These are phyloP conservation scores for Campoletis raptor DNA, from an alignment of 2,888 invertebrate species.

Conservation along the genomic window DNA sequence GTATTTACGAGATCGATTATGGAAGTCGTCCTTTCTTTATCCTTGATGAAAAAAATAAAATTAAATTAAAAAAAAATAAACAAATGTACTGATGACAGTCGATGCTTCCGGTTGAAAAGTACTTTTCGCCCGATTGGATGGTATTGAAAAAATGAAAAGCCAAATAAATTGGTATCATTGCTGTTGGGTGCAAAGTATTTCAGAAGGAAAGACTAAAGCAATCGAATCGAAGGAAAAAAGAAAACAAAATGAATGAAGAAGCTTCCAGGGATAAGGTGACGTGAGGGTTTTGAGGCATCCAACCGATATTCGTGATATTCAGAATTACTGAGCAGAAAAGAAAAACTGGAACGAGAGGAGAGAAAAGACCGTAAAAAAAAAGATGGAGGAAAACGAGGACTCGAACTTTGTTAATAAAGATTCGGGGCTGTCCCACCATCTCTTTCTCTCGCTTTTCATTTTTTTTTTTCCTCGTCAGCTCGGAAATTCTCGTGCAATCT, in stretches of 20 bases:
- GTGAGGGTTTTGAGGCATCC: slow-evolving; percentile 17
- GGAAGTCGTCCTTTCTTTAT: slow-evolving; percentile 31
- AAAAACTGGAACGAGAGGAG: slow-evolving; percentile 23
- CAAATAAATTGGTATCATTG: neutral
- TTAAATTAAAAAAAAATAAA: neutral
- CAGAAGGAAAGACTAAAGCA: neutral
- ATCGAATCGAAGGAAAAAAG: neutral
- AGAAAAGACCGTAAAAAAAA: slow-evolving; percentile 24
- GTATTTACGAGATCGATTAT: neutral
- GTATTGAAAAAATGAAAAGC: neutral
- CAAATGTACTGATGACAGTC: neutral
- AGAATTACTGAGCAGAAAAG: slow-evolving; percentile 66
- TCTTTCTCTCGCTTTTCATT: slow-evolving; percentile 48
- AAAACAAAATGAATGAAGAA: neutral
- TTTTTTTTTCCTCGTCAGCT: slow-evolving; percentile 51
- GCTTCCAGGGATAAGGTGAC: slow-evolving; percentile 50
- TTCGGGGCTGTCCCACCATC: slow-evolving; percentile 57
- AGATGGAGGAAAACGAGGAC: slow-evolving; percentile 40
- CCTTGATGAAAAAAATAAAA: slow-evolving; percentile 10
- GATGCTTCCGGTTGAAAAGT: neutral
- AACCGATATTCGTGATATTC: slow-evolving; percentile 66
- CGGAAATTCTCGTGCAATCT: slow-evolving; percentile 47
- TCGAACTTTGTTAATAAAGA: slow-evolving; percentile 70
- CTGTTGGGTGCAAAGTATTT: neutral
- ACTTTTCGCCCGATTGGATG: slow-evolving; percentile 1